Evolutionary conservation across 1,140 invertebrate species (phyloP).

Genomic region (Gonioctena quinquepunctata): DNA sequence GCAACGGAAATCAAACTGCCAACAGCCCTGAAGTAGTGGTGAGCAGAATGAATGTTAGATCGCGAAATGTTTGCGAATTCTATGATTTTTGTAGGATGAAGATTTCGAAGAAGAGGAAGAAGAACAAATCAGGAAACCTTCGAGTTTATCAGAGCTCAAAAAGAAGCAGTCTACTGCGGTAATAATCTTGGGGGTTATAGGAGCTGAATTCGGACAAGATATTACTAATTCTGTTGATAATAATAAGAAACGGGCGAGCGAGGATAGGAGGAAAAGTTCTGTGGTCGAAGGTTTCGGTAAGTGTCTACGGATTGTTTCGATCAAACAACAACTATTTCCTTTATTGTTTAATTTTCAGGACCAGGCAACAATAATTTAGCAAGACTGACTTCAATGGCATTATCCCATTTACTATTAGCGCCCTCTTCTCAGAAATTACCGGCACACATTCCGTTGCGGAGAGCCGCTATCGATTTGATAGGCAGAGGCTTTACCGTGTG

Average conservation of each 20-base stretch:
- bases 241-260: conserved; percentile 60
- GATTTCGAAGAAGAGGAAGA: conserved; percentile 87
- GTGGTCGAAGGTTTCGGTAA: conserved; percentile 71
- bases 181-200: conserved; percentile 94
- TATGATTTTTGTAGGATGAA: conserved; percentile 61
- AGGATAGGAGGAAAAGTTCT: conserved; percentile 74
- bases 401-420: conserved; percentile 91
- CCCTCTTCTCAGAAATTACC: conserved; percentile 81
- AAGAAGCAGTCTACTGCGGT: conserved; percentile 97
- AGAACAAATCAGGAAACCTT: conserved; percentile 76
- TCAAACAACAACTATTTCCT: no score
- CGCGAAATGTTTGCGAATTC: neutral
- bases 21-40: conserved; percentile 55
- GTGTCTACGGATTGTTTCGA: no score
- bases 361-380: conserved; percentile 90
- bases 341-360: no score
- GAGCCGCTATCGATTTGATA: conserved; percentile 95
- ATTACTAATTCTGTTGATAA: conserved; percentile 67
- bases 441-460: conserved; percentile 83
- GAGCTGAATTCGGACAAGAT: conserved; percentile 96
- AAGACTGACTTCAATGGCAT: conserved; percentile 87
- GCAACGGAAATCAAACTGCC: conserved; percentile 49
- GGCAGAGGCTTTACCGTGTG: conserved; percentile 97
- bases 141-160: conserved; percentile 83
- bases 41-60: conserved; percentile 2